Conservation (phyloP, 2,113 vertebrate species). For the Neoarius graeffei region DNA sequence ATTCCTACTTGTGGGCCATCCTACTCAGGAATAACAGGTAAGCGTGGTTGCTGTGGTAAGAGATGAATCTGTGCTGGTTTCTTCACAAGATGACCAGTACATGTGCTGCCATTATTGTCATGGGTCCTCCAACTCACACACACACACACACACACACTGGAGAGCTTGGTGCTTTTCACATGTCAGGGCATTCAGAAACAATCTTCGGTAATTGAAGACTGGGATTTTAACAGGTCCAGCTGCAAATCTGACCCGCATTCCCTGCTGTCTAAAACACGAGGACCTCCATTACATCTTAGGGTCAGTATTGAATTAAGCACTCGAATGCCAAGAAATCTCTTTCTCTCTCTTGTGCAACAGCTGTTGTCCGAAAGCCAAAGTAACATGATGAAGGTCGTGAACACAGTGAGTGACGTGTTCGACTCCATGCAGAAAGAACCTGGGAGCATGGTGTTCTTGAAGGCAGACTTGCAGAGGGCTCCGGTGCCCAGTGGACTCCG, state of each 20-base stretch:
- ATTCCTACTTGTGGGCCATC: slow-evolving; percentile 24
- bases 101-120: slow-evolving; percentile 40
- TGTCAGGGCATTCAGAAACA: slow-evolving; percentile 4
- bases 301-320: slow-evolving; percentile 2
- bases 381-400: slow-evolving; percentile 80
- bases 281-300: slow-evolving; percentile 9
- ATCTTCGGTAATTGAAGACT: slow-evolving; percentile 14
- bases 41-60: slow-evolving; percentile 38
- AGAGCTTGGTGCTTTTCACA: slow-evolving; percentile 16
- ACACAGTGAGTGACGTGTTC: slow-evolving; percentile 81
- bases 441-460: slow-evolving; percentile 71
- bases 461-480: slow-evolving; percentile 76
- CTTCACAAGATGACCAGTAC: slow-evolving; percentile 25
- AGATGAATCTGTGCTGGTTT: slow-evolving; percentile 19
- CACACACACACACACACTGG: slow-evolving; percentile 24
- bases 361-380: slow-evolving; percentile 84
- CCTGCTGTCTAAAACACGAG: slow-evolving; percentile 22
- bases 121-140: slow-evolving; percentile 5
- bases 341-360: slow-evolving; percentile 63
- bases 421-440: slow-evolving; percentile 82
- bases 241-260: slow-evolving; percentile 9
- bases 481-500: slow-evolving; percentile 64
- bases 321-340: background rate
- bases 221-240: background rate
- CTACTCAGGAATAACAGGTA: slow-evolving; percentile 37